Evolutionary conservation across 2,113 vertebrate genomes (phyloP), one percentile per base, ranked within the genome.

Genomic region (Rutilus rutilus): DNA sequence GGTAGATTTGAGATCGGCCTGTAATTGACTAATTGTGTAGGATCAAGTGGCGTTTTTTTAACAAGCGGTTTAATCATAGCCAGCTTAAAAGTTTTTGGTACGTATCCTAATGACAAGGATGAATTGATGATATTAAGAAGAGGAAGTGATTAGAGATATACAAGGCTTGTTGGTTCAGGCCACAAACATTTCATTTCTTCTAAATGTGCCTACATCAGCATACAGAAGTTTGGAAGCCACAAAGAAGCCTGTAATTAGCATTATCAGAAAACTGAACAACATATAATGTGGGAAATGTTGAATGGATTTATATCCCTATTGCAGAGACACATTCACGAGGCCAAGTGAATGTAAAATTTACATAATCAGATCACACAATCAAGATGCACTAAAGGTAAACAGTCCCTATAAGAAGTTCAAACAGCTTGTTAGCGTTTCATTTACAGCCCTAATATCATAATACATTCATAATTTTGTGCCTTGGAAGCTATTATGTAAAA

Each of bases 401-500:
- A 57, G 54, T 19, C 36, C n/a, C 19, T 23, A 71, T 69, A 39
- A 69, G 23, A 45, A 5, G 36, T 47, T 47, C 23, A 47, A 45
- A 42, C 19, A 47, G 42, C 71, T 47, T 47, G 42, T 74, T 47
- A 47, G 42, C 14, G 0, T 74, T 47, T 25, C 42, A 74, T 47
- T 74, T 74, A 74, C 42, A 47, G 39, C 71, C 23, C 33, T 39
- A 39, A 42, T 60, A 60, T 60, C 33, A 39, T 78, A 42, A 79
- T 25, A 23, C 33, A 78, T 78, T 60, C 3, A 60, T 7, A n/a
- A n/a, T 8, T 25, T 64, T 45, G n/a, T 33, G 79, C 67, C 9
- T 57, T 25, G 21, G 21, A 59, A 83, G 33, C 33, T 17, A 25
- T 73, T 19, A 73, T 54, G 50, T 83, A n/a, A 83, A 83, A 83